Base-by-base conservation (phyloP, 2,797 vertebrate species). In the Typhlichthys eigenmanni region DNA sequence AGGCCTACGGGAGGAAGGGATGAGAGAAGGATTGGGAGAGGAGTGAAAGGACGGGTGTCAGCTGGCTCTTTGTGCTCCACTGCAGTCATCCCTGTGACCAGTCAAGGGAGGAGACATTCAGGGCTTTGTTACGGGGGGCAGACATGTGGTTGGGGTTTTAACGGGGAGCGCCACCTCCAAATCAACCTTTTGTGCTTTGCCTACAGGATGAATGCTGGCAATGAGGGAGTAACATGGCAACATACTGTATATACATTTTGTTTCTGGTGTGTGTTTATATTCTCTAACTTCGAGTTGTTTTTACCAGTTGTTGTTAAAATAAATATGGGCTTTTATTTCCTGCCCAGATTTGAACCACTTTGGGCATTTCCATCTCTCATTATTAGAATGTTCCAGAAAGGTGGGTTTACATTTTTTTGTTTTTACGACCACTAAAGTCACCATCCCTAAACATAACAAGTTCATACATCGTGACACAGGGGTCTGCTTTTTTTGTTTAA, bases 61-160 rank as follows among this genome's bases (percentile, higher is more conserved):
- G 91, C 92, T 93, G 93, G 90, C 89, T 92, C 91, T 92, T 93
- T 93, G 92, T 94, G 92, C 91, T 92, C 90, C 89, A 90, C 92
- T 92, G 92, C 92, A 92, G 90, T 91, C 91, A 90, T 92, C 89
- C 92, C 89, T 92, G 91, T 93, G 92, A 93, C 90, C 91, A 93
- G 92, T 90, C 90, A 93, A 94, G 92, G 91, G 92, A 93, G 91
- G 88, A 93, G 90, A 92, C 91, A 91, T 91, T 88, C 86, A 89
- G 81, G 88, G 91, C 93, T 94, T 94, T 93, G 92, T 94, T 92
- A 92, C 87, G 88, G 90, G 87, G 91, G 87, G 91, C 87, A 88
- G 88, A 91, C 91, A 93, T 93, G 92, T 92, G 93, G 91, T 91
- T 85, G 82, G 72, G 67, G 88, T 89, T 85, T 81, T 80, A 82